Evolutionary conservation across 2,888 invertebrate species (phyloP).

Genomic region (Pristionchus entomophagus): DNA sequence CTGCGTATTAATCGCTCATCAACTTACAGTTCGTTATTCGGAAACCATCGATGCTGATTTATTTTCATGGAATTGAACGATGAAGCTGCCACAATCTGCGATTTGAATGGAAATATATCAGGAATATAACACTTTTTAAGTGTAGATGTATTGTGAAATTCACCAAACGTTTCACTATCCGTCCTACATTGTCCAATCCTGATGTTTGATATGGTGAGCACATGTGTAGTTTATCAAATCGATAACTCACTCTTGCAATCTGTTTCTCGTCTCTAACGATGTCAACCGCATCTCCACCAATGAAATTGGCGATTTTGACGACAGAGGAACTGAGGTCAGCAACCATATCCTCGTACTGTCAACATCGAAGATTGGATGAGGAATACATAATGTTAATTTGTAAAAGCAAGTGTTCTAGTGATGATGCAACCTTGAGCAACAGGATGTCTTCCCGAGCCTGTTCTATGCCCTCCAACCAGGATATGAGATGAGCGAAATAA

Average conservation of each 20-base stretch:
- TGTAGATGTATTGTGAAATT: no score
- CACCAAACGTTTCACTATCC: no score
- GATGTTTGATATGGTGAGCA: no score
- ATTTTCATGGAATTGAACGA: slow-evolving; percentile 73
- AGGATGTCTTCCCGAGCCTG: slow-evolving; percentile 6
- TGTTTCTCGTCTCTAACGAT: slow-evolving; percentile 60
- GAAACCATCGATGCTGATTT: slow-evolving; percentile 73
- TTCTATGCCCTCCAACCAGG: slow-evolving; percentile 33
- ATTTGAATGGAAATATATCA: no score
- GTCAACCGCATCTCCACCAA: slow-evolving; percentile 63
- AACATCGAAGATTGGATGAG: no score
- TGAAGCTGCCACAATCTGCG: slow-evolving; percentile 67
- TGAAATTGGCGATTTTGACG: slow-evolving; percentile 37
- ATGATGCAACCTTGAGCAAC: slow-evolving; percentile 29
- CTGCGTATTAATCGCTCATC: neutral
- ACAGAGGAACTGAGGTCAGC: neutral
- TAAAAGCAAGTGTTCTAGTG: neutral
- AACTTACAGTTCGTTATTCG: slow-evolving; percentile 60
- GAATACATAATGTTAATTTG: no score
- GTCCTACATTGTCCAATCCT: no score
- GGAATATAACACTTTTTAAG: neutral
- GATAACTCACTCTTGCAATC: slow-evolving; percentile 57
- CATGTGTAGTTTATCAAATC: neutral
- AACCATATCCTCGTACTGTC: slow-evolving; percentile 47
- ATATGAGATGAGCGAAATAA: slow-evolving; percentile 5